Evolutionary conservation across 2,797 vertebrate genomes (phyloP).

Genomic region (Myotis daubentonii): DNA sequence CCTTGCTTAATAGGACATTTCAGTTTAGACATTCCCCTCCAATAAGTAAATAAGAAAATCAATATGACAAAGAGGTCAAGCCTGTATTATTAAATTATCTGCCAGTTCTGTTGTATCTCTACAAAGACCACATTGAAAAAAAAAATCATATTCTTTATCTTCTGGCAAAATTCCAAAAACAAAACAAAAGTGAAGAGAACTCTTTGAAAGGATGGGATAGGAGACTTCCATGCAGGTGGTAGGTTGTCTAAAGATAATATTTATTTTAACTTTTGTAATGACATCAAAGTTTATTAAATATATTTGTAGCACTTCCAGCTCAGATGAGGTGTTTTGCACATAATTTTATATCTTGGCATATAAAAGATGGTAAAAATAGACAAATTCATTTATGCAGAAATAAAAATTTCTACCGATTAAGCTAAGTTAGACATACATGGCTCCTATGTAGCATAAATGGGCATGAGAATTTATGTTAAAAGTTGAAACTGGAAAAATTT

Average conservation of each 20-base stretch:
- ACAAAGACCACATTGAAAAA: slow-evolving; percentile 45
- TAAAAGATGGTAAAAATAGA: not conserved
- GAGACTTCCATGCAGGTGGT: not conserved
- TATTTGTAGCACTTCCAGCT: not conserved
- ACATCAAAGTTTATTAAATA: slow-evolving; percentile 8
- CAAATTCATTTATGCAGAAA: not conserved
- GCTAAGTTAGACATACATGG: not conserved
- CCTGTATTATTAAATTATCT: slow-evolving; percentile 67
- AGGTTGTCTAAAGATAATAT: not conserved
- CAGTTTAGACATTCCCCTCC: slow-evolving; percentile 12
- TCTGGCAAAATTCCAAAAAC: slow-evolving; percentile 58
- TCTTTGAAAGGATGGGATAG: not conserved
- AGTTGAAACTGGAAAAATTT: slow-evolving; percentile 1
- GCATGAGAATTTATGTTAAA: not conserved
- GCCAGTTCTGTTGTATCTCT: not conserved
- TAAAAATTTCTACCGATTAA: not conserved
- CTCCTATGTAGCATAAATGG: not conserved
- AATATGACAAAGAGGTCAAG: slow-evolving; percentile 65
- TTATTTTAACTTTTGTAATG: not conserved
- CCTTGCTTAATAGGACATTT: slow-evolving; percentile 37
- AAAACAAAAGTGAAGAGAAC: not conserved
- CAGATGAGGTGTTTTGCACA: not conserved
- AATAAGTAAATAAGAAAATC: slow-evolving; percentile 72
- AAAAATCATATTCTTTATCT: slow-evolving; percentile 45
- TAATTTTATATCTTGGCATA: not conserved